phyloP scores from a whole-genome alignment of 2,888 invertebrate species.

The Elmis aenea region DNA sequence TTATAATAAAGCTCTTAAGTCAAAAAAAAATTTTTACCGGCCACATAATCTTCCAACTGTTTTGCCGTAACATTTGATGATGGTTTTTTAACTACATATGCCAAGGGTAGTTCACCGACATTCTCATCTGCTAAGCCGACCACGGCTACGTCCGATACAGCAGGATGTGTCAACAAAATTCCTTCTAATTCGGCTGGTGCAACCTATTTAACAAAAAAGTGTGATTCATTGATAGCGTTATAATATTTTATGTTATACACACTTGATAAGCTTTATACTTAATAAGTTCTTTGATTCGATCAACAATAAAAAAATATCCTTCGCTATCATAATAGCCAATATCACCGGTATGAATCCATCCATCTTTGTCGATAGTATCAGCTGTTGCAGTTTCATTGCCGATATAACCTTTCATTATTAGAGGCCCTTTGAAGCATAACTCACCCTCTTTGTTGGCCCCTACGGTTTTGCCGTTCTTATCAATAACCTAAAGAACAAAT shows the following conservation, averaged over 20 bases:
- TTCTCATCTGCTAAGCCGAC: slow-evolving; percentile 51
- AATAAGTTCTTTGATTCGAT: slow-evolving; percentile 80
- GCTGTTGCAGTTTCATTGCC: slow-evolving; percentile 59
- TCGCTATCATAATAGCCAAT: slow-evolving; percentile 73
- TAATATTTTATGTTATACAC: too few species aligned
- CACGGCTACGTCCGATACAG: slow-evolving; percentile 56
- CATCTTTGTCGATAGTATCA: slow-evolving; percentile 60
- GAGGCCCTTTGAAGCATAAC: slow-evolving; percentile 69
- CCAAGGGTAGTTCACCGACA: slow-evolving; percentile 51
- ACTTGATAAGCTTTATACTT: slow-evolving; percentile 82
- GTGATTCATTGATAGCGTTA: too few species aligned
- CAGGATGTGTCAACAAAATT: slow-evolving; percentile 52
- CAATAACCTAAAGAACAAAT: too few species aligned
- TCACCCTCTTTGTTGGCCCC: slow-evolving; percentile 68
- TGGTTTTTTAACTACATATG: slow-evolving; percentile 48
- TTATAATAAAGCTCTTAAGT: too few species aligned
- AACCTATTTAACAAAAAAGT: slow-evolving; percentile 27
- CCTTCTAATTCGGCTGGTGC: slow-evolving; percentile 58
- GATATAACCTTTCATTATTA: slow-evolving; percentile 64
- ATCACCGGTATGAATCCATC: slow-evolving; percentile 74
- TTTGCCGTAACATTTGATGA: slow-evolving; percentile 31
- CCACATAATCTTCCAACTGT: slow-evolving; percentile 41
- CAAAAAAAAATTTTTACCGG: slow-evolving; percentile 30
- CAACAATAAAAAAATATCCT: slow-evolving; percentile 71
- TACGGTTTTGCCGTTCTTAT: slow-evolving; percentile 54